Base-by-base conservation (phyloP, 2,113 vertebrate genomes). In the Coryphaenoides rupestris region DNA sequence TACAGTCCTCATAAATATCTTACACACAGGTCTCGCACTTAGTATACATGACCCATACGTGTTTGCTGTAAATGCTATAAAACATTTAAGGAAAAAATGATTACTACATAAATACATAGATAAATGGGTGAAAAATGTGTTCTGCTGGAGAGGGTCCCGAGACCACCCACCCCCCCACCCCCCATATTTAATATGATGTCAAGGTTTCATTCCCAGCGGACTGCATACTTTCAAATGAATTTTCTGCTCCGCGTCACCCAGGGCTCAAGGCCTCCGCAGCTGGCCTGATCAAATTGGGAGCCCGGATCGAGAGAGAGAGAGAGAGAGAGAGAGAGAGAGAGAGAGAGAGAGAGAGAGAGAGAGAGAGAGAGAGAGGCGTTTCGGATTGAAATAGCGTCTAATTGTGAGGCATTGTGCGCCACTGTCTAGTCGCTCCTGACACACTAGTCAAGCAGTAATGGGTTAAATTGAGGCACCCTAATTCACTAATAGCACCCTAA, bases 141-240 rank as follows among this genome's bases (percentile, higher is more conserved):
- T 76, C 72, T 65, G 71, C 73, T 65, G 65, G 60, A 70, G 24
- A 59, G 28, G 28, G 60, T 77, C 73, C 68, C 70, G 71, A 75
- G 76, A 74, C 55, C 24, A 3, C 24, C 24, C 24, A 3, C 24
- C 24, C 24, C 24, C 24, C 6, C 24, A 6, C 24, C 24, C 24
- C 26, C 78, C 70, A 80, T 84, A 78, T 86, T 75, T 73, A 83
- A 78, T 78, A 74, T 81, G 67, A 76, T 58, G 76, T 82, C 79
- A 72, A 56, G 81, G 76, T 75, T 83, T 82, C 15, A 84, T 81
- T 83, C 77, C 79, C 78, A 65, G 65, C 61, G 49, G 82, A 82
- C 58, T 65, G 55, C 82, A 26, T 3, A 26, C 75, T 86, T 88
- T 87, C 84, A 85, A 85, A 89, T 90, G 75, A 88, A 89, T 90